These are phyloP conservation scores for Platycnemis pennipes DNA, from an alignment of 2,888 invertebrate genomes.

Conservation along the genomic window DNA sequence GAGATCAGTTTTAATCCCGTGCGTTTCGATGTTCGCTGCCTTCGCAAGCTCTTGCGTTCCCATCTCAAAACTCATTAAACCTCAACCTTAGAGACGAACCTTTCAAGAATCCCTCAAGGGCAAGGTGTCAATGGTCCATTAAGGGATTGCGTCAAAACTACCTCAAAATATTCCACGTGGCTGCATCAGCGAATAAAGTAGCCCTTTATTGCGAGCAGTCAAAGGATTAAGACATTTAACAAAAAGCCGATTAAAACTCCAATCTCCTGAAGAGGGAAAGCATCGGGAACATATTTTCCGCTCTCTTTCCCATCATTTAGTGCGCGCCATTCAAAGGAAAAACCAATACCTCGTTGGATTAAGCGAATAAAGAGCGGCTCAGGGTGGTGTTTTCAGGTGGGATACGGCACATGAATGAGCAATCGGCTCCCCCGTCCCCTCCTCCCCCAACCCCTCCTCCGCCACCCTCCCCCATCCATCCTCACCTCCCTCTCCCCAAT, in stretches of 20 bases:
- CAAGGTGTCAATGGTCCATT: constrained; percentile 59
- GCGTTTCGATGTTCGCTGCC: not conserved
- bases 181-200: constrained; percentile 54
- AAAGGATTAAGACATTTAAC: constrained; percentile 60
- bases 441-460: not conserved
- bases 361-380: constrained; percentile 62
- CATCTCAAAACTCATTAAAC: constrained; percentile 54
- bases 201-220: constrained; percentile 49
- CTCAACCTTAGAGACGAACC: constrained; percentile 29
- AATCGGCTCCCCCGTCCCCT: not conserved
- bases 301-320: constrained; percentile 51
- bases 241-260: constrained; percentile 65
- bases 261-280: constrained; percentile 40
- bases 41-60: not conserved
- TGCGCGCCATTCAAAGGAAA: constrained; percentile 61
- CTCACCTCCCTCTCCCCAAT: not conserved
- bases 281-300: constrained; percentile 52
- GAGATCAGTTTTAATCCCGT: not conserved
- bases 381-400: constrained; percentile 64
- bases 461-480: not conserved
- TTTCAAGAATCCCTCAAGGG: constrained; percentile 23
- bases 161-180: constrained; percentile 57
- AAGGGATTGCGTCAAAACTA: constrained; percentile 56
- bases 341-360: constrained; percentile 65
- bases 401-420: constrained; percentile 62